These are phyloP conservation scores for Colaptes auratus DNA, from an alignment of 2,113 vertebrate genomes.

Conservation along the genomic window DNA sequence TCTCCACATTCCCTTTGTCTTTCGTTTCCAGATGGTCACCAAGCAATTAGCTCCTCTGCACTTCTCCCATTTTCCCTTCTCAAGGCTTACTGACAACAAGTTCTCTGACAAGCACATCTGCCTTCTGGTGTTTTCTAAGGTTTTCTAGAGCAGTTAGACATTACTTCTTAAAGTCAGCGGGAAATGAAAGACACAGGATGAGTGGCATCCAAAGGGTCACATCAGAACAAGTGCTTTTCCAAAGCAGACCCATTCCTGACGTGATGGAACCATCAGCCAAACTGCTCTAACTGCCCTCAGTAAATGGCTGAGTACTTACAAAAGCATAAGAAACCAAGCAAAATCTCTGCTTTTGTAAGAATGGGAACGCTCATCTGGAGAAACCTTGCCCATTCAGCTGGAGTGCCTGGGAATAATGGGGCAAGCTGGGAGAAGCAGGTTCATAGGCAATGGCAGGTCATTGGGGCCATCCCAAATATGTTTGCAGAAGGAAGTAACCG, in stretches of 20 bases:
- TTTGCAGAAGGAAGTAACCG: background rate
- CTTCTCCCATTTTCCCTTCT: background rate
- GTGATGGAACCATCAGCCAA: background rate
- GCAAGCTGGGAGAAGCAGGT: background rate
- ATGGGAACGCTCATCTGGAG: background rate
- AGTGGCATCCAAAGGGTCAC: background rate
- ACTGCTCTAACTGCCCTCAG: background rate
- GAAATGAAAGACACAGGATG: background rate
- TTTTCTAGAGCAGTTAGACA: background rate
- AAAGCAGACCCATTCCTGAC: background rate
- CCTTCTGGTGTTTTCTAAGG: background rate
- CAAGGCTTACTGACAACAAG: background rate
- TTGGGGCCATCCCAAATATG: background rate
- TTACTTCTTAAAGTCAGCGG: background rate
- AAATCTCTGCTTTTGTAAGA: background rate
- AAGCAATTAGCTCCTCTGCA: background rate
- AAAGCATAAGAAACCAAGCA: background rate
- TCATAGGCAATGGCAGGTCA: fast-evolving
- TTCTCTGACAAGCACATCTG: background rate
- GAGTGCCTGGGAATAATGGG: background rate
- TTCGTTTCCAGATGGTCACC: background rate
- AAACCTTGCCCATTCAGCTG: background rate
- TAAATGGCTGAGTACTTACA: background rate
- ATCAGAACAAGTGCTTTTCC: background rate
- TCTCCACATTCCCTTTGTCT: background rate